A percentile compares a stretch with the other conserved stretches of the same genome.
Evolutionary conservation across 1,140 invertebrate species (phyloP).

Genomic region (Holcopasites calliopsidis): DNA sequence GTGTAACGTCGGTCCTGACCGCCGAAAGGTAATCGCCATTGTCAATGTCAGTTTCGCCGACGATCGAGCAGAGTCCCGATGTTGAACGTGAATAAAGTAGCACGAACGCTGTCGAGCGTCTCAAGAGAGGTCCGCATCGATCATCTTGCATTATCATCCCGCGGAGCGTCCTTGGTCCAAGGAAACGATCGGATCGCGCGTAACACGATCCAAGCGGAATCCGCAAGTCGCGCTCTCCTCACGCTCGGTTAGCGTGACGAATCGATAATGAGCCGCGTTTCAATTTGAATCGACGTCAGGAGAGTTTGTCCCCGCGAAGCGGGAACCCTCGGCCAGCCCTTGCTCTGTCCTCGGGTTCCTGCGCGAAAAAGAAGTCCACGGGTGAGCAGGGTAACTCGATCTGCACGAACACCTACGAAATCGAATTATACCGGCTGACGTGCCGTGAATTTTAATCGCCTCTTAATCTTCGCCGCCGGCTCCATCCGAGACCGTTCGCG

Average conservation of each 20-base stretch:
- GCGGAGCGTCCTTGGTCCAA: constrained; percentile 16
- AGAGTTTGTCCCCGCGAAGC: constrained; percentile 4
- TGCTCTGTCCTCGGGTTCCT: neutral
- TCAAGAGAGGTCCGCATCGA: neutral
- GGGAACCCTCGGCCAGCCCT: neutral
- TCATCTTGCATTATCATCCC: constrained; percentile 38
- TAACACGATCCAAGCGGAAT: constrained; percentile 45
- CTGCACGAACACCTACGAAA: constrained; percentile 55
- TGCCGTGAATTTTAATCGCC: constrained; percentile 55
- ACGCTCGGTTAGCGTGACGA: constrained; percentile 51
- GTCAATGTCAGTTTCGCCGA: neutral
- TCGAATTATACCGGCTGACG: constrained; percentile 53
- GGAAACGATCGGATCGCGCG: constrained; percentile 26
- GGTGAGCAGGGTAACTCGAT: constrained; percentile 43
- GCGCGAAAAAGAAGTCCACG: constrained; percentile 21
- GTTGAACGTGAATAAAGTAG: neutral
- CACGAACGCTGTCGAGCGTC: neutral
- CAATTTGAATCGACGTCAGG: constrained; percentile 43
- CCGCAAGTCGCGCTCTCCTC: constrained; percentile 32
- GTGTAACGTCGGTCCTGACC: neutral
- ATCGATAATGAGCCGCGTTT: constrained; percentile 51
- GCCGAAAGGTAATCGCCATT: neutral
- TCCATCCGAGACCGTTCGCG: constrained; percentile 5
- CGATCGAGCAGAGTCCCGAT: neutral
- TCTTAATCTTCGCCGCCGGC: constrained; percentile 40